Base-by-base conservation (phyloP, 2,888 invertebrate species). In the Drosophila peninsularis region DNA sequence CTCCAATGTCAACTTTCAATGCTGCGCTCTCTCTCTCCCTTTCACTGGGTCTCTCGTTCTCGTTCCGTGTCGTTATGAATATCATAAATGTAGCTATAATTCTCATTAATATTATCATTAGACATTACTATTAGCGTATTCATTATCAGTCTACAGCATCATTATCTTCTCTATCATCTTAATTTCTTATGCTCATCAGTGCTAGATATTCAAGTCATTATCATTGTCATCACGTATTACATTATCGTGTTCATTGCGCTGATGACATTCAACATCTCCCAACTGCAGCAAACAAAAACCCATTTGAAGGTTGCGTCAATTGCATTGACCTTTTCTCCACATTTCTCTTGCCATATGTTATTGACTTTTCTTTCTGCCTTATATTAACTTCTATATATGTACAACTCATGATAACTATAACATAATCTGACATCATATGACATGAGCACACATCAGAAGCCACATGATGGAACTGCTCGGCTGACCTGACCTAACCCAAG, bases 401-500 rank as follows among this genome's bases (percentile, higher is more conserved):
- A 13, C 21, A 41, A 41, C 11, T 4, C 10, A 14, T 24, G 14
- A 13, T 27, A 45, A 24, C 27, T 44, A n/a, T 45, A n/a, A n/a
- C 5, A 45, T 14, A 21, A 13, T 13, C 27, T 7, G 7, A 7
- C 27, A 30, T 6, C 24, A 27, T n/a, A n/a, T n/a, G n/a, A n/a
- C n/a, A n/a, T n/a, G 3, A 42, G 13, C 6, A 7, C 3, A 24
- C 21, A 21, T 44, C 44, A 45, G 45, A 5, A 5, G 5, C 27
- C 0, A n/a, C 24, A n/a, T 45, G 45, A 45, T 27, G 27, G 45
- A 27, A 27, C 45, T 27, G 2, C 27, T 27, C 45, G 10, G 6
- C 30, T 27, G 27, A 30, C 45, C 27, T 30, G 45, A 47, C 45
- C 45, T 30, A 30, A 17, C 27, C 45, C 45, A 45, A 27, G 14